These are phyloP conservation scores for Pogona vitticeps DNA, from an alignment of 2,113 vertebrate genomes.

Conservation along the genomic window DNA sequence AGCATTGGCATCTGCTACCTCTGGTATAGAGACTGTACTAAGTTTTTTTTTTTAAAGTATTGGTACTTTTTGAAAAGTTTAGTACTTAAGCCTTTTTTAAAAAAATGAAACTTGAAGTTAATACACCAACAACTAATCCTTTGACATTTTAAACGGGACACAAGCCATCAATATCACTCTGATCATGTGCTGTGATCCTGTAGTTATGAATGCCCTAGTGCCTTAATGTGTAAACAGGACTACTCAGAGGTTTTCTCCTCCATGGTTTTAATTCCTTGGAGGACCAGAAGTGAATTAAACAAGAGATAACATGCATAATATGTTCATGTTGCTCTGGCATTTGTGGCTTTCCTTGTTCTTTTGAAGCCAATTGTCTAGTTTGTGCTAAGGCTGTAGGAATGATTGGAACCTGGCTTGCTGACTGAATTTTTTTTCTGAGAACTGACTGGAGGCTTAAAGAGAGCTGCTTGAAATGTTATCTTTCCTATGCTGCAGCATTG, in stretches of 20 bases:
- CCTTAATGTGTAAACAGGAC: conserved; percentile 6
- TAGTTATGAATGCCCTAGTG: neutral
- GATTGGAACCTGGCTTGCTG: neutral
- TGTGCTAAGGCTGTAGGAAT: neutral
- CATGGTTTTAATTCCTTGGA: neutral
- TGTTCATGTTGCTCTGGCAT: neutral
- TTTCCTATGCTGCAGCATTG: neutral
- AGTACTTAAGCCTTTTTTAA: neutral
- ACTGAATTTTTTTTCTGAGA: neutral
- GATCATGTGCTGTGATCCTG: neutral
- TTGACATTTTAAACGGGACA: neutral
- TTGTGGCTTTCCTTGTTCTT: neutral
- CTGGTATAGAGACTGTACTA: neutral
- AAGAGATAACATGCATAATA: neutral
- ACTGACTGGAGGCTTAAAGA: neutral
- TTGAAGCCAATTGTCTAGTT: neutral
- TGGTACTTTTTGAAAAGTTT: neutral
- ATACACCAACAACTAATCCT: neutral
- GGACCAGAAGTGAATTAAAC: conserved; percentile 8
- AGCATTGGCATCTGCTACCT: neutral
- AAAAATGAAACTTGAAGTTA: neutral
- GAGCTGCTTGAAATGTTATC: neutral
- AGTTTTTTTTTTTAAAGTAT: too few relatives aligned
- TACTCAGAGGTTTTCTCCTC: neutral
- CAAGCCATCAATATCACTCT: neutral